Percentiles rank a stretch among this genome's conserved stretches.
Conservation (phyloP, 2,113 vertebrate genomes). For the Platysteira castanea region DNA sequence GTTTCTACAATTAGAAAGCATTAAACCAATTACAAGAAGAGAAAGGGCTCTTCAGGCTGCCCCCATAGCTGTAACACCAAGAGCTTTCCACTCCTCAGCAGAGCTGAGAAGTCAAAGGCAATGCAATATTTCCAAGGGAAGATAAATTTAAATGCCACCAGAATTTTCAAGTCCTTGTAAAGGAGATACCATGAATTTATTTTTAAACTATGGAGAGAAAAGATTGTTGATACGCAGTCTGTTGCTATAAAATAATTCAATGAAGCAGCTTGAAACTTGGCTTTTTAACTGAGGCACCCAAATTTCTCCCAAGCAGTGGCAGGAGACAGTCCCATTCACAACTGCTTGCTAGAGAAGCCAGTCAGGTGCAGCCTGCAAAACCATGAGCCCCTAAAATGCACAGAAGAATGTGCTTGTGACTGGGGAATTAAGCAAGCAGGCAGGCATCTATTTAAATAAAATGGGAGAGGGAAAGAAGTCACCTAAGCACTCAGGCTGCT, state of each 20-base stretch:
- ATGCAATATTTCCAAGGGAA: neutral
- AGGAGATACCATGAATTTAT: neutral
- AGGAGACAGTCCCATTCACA: neutral
- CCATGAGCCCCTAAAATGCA: neutral
- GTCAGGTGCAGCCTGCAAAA: neutral
- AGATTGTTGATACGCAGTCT: neutral
- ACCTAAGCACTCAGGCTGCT: neutral
- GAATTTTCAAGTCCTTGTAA: neutral
- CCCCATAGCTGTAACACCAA: neutral
- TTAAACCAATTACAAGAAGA: neutral
- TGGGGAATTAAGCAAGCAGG: neutral
- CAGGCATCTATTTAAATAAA: neutral
- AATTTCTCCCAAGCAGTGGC: neutral
- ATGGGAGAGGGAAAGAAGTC: neutral
- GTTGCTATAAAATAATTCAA: neutral
- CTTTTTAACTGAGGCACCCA: neutral
- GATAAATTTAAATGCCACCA: neutral
- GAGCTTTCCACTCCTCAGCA: neutral
- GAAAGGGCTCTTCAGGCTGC: neutral
- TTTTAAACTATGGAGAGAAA: neutral
- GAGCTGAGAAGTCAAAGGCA: neutral
- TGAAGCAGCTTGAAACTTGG: neutral
- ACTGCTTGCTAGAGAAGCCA: accelerated
- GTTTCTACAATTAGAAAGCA: neutral
- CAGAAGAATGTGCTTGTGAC: neutral